phyloP scores from a whole-genome alignment of 2,113 vertebrate species.

The Xiphophorus couchianus region DNA sequence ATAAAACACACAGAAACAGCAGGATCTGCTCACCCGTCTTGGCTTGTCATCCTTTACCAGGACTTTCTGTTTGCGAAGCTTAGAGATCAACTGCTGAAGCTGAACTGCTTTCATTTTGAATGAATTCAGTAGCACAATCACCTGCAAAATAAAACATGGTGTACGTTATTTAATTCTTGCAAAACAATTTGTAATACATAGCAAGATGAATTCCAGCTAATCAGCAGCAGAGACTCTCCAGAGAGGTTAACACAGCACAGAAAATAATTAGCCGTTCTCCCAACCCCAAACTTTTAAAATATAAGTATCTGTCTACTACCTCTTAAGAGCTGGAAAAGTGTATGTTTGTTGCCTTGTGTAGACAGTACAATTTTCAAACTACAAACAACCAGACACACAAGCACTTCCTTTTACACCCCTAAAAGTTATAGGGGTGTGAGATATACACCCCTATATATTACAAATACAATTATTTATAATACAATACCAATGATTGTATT shows the following conservation, averaged over 20 bases:
- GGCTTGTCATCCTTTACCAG: conserved; percentile 51
- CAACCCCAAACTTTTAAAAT: too few species aligned
- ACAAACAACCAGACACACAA: too few species aligned
- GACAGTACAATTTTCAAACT: too few species aligned
- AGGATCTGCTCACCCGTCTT: conserved; percentile 61
- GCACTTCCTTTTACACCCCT: too few species aligned
- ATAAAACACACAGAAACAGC: background rate
- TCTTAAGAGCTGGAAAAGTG: too few species aligned
- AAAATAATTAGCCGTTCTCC: background rate
- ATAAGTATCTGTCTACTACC: too few species aligned
- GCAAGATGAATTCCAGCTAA: background rate
- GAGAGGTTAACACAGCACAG: background rate
- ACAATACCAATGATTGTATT: too few species aligned
- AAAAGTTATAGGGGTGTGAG: too few species aligned
- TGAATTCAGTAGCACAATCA: conserved; percentile 9
- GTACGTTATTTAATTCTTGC: background rate
- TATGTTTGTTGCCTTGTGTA: too few species aligned
- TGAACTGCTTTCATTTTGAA: conserved; percentile 61
- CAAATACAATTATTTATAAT: too few species aligned
- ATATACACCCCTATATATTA: too few species aligned
- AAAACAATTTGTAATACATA: background rate
- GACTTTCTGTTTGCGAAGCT: conserved; percentile 57
- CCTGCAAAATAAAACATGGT: conserved; percentile 51
- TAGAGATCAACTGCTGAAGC: conserved; percentile 59
- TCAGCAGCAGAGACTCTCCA: background rate